Evolutionary conservation across 2,888 invertebrate species (phyloP), one percentile per base, ranked within the genome.

Genomic region (Hypsopygia costalis): DNA sequence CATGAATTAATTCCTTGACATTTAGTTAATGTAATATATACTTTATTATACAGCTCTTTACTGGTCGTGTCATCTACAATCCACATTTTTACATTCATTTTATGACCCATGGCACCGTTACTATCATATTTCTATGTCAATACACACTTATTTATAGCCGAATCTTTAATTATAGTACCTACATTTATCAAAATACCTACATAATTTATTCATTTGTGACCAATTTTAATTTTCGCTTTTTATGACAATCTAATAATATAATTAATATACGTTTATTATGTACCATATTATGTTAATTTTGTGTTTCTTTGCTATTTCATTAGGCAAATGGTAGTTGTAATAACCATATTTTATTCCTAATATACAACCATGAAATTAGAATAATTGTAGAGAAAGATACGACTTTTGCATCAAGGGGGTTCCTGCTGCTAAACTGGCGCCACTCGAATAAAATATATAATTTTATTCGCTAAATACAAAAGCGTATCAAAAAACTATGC

Each of bases 231-330:
- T 39, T 27, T 11, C 12, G 25, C 22, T 32, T 38, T 38, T 38
- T 37, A 20, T 21, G 30, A 37, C 30, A 37, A 31, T 30, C 36
- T 10, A 30, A 25, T 38, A 8, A 39, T 27, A 27, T 27, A 27
- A 33, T 39, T 39, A 39, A 39, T 25, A 28, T n/a, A 33, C 27
- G 28, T 37, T 4, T 32, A 39, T 33, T 39, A 32, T 27, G 12
- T 32, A 27, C 32, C 32, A 38, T 27, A 38, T 38, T 37, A 38
- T 38, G 38, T 12, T 33, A 39, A 39, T 39, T 20, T 39, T 27
- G 27, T 34, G 9, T 28, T 33, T 33, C 20, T 33, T 35, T 21
- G 36, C 21, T 16, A 27, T 39, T 33, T 39, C 33, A 39, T 33
- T 33, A 39, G 28, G 39, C 33, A 33, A 33, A 39, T 38, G 12